Evolutionary conservation across 2,113 vertebrate genomes (phyloP).

Genomic region (Calonectris borealis): DNA sequence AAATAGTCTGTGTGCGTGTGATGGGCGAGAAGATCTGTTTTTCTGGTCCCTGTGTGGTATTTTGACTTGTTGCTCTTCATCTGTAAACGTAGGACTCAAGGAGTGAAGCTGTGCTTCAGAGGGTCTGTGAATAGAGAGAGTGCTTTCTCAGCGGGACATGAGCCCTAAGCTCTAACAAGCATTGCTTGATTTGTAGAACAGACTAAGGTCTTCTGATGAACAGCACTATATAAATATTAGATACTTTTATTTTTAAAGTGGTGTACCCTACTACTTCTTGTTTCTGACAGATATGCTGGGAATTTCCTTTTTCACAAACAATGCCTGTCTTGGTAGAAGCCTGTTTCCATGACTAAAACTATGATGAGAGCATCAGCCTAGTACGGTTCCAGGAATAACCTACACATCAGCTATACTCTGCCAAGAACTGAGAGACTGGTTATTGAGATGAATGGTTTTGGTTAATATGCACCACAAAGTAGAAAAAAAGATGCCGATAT

Average conservation of each 20-base stretch:
- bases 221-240: neutral
- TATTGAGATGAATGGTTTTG: conserved; percentile 65
- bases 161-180: neutral
- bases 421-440: conserved; percentile 39
- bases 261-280: neutral
- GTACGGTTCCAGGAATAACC: conserved; percentile 61
- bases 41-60: neutral
- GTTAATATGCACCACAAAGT: conserved; percentile 54
- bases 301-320: conserved; percentile 47
- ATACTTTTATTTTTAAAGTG: neutral
- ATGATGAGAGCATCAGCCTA: conserved; percentile 34
- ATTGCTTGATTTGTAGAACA: neutral
- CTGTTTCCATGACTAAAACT: conserved; percentile 72
- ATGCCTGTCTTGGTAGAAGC: conserved; percentile 31
- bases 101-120: neutral
- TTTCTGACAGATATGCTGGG: conserved; percentile 38
- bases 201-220: neutral
- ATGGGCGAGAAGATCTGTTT: neutral
- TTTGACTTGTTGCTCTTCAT: neutral
- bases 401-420: conserved; percentile 13
- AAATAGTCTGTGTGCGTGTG: neutral
- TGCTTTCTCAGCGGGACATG: neutral
- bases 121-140: neutral
- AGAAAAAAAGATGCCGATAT: conserved; percentile 40
- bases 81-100: neutral